Percentiles rank a stretch among this genome's conserved stretches.
Evolutionary conservation across 2,113 vertebrate species (phyloP).

Genomic region (Malurus melanocephalus): DNA sequence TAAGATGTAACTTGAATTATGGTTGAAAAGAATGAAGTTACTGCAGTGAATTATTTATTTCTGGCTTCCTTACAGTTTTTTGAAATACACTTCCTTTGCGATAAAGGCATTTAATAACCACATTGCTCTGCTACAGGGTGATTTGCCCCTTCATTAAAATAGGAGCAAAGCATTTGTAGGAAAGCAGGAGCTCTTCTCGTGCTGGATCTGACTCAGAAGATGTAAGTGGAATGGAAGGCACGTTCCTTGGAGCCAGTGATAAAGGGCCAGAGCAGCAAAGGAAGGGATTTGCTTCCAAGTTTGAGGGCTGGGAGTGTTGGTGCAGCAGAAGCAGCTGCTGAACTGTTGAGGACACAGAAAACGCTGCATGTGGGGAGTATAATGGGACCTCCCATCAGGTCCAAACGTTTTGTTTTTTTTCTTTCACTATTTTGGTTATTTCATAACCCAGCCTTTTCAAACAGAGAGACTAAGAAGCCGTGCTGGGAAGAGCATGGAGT

Average conservation of each 20-base stretch:
- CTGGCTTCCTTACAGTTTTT: not conserved
- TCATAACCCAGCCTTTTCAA: not conserved
- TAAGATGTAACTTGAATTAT: not conserved
- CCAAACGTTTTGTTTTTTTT: not conserved
- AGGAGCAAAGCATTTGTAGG: not conserved
- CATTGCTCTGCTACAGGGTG: not conserved
- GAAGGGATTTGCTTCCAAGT: not conserved
- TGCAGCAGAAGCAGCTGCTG: not conserved
- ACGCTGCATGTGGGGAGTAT: not conserved
- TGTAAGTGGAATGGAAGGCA: not conserved
- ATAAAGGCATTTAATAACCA: not conserved
- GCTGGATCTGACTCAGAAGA: not conserved
- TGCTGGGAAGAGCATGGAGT: not conserved
- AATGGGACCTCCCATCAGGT: not conserved
- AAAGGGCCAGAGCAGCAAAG: not conserved
- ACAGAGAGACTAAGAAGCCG: not conserved
- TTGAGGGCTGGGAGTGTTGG: not conserved
- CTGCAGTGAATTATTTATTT: not conserved
- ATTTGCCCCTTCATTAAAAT: not conserved
- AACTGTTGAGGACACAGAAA: not conserved
- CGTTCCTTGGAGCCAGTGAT: not conserved
- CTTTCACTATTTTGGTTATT: not conserved
- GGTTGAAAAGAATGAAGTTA: not conserved
- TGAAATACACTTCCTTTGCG: not conserved
- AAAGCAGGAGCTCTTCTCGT: not conserved